Conservation (phyloP, 2,888 invertebrate genomes). For the Aleiodes leptofemur region DNA sequence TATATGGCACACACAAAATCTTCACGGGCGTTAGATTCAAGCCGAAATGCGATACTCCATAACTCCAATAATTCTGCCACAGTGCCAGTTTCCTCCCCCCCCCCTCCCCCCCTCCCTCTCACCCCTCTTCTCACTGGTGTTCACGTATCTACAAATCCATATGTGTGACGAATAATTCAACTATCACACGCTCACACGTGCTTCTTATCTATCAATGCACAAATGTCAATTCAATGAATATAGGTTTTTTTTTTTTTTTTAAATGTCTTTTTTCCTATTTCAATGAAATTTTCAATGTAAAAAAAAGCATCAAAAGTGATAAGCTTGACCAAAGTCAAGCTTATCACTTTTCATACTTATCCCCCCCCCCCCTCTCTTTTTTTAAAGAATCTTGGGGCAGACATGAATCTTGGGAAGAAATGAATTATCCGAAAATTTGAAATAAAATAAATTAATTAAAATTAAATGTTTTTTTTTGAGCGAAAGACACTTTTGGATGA, state of each 20-base stretch:
- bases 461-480: too few relatives aligned
- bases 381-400: too few relatives aligned
- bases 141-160: too few relatives aligned
- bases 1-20: constrained; percentile 66
- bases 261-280: too few relatives aligned
- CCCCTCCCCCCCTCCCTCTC: background rate
- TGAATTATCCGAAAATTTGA: constrained; percentile 60
- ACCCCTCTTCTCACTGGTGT: too few relatives aligned
- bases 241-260: background rate
- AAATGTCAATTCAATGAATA: too few relatives aligned
- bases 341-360: background rate
- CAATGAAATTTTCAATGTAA: too few relatives aligned
- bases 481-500: too few relatives aligned
- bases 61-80: constrained; percentile 33
- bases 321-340: background rate
- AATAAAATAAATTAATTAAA: background rate
- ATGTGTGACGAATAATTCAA: too few relatives aligned
- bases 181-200: too few relatives aligned
- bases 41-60: constrained; percentile 59
- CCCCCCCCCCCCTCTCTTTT: background rate
- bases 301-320: background rate
- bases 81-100: constrained; percentile 26
- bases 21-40: constrained; percentile 65
- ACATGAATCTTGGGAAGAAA: constrained; percentile 51
- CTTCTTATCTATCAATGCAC: too few relatives aligned